Conservation (phyloP, 2,113 vertebrate genomes). For the Gnathonemus echidnorhynchus region DNA sequence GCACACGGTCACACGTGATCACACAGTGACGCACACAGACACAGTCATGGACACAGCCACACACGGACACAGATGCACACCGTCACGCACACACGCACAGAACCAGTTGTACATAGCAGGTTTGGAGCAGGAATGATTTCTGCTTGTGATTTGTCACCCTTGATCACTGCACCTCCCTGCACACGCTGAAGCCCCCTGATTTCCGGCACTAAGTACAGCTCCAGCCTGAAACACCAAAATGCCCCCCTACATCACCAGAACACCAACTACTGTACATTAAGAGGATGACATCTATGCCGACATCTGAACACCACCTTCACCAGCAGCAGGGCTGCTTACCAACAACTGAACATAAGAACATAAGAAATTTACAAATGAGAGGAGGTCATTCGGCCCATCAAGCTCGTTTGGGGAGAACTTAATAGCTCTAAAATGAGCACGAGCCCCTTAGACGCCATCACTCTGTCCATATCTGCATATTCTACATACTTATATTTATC, state of each 20-base stretch:
- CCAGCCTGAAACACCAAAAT: neutral
- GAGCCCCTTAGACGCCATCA: neutral
- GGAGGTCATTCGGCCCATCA: too few relatives aligned
- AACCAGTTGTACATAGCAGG: neutral
- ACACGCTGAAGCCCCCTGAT: slow-evolving; percentile 23
- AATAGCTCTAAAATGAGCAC: neutral
- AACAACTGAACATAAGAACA: neutral
- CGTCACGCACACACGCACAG: neutral
- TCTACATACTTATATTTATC: neutral
- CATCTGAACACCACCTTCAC: neutral
- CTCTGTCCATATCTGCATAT: neutral
- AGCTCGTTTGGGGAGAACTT: too few relatives aligned
- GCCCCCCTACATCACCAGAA: slow-evolving; percentile 9
- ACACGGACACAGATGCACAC: too few relatives aligned
- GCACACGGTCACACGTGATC: neutral
- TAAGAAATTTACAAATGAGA: too few relatives aligned
- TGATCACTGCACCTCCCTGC: slow-evolving; percentile 31
- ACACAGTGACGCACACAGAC: too few relatives aligned
- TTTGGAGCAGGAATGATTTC: neutral
- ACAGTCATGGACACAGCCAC: neutral
- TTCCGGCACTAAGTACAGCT: neutral
- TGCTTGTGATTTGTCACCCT: neutral
- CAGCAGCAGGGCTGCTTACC: neutral
- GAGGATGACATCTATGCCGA: neutral
- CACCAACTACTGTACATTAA: neutral